phyloP scores from a whole-genome alignment of 2,113 vertebrate genomes.

The Thomomys bottae region DNA sequence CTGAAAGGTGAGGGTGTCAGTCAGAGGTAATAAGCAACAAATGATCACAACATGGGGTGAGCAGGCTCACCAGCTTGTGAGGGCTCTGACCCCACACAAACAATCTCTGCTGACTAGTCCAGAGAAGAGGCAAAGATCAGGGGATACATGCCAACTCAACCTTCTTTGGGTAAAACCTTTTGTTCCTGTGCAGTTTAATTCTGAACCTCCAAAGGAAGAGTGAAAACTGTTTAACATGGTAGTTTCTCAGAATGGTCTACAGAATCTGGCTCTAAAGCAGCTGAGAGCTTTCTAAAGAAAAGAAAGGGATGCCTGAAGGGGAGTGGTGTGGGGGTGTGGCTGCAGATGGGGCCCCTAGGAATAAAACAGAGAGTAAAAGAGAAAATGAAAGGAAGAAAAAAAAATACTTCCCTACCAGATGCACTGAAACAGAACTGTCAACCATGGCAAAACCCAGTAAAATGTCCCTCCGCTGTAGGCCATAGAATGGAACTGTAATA shows the following conservation, averaged over 20 bases:
- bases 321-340: not conserved
- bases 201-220: not conserved
- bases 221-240: not conserved
- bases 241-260: not conserved
- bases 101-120: not conserved
- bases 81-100: no score
- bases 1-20: not conserved
- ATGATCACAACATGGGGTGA: rapidly evolving
- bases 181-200: not conserved
- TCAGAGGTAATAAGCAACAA: not conserved
- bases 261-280: not conserved
- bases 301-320: not conserved
- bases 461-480: slow-evolving; percentile 84
- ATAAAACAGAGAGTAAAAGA: slow-evolving; percentile 27
- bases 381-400: slow-evolving; percentile 34
- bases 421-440: slow-evolving; percentile 83
- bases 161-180: not conserved
- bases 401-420: slow-evolving; percentile 73
- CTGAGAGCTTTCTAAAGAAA: not conserved
- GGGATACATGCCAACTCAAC: rapidly evolving
- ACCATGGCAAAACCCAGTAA: slow-evolving; percentile 81
- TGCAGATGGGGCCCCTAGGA: not conserved
- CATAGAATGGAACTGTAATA: slow-evolving; percentile 83
- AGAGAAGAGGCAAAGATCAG: not conserved
- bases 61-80: rapidly evolving